phyloP scores from a whole-genome alignment of 1,140 invertebrate genomes.

The Musca domestica region DNA sequence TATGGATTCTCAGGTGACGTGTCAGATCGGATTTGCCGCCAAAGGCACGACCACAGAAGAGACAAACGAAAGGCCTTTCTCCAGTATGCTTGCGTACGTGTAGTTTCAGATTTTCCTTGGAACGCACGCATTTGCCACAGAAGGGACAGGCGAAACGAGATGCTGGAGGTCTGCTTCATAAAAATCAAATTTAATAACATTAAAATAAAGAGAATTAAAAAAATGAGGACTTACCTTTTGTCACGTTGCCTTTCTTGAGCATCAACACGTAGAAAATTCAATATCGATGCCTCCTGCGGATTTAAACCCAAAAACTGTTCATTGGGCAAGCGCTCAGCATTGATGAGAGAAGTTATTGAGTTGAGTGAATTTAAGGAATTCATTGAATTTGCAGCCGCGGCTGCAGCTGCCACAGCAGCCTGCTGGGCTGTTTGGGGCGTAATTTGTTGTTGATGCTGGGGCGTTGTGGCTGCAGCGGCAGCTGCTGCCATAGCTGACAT shows the following conservation, averaged over 20 bases:
- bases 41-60: conserved; percentile 82
- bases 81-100: conserved; percentile 88
- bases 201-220: not conserved
- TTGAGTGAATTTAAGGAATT: conserved; percentile 42
- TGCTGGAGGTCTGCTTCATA: conserved; percentile 38
- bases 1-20: conserved; percentile 81
- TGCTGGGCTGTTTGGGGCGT: conserved; percentile 33
- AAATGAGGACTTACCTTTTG: conserved; percentile 49
- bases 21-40: conserved; percentile 84
- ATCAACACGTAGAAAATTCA: conserved; percentile 64
- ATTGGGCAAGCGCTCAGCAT: conserved; percentile 51
- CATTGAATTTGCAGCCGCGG: conserved; percentile 34
- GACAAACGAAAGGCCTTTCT: conserved; percentile 80
- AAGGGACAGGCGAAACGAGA: conserved; percentile 80
- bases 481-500: conserved; percentile 31
- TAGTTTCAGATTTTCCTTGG: conserved; percentile 83
- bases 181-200: not conserved
- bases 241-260: conserved; percentile 66
- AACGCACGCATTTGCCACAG: conserved; percentile 83
- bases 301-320: conserved; percentile 53
- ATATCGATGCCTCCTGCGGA: conserved; percentile 62
- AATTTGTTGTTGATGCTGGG: conserved; percentile 31
- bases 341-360: conserved; percentile 51
- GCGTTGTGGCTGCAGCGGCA: conserved; percentile 34
- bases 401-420: conserved; percentile 32